These are phyloP conservation scores for Callosobruchus maculatus DNA, from an alignment of 2,888 invertebrate genomes.

Conservation along the genomic window DNA sequence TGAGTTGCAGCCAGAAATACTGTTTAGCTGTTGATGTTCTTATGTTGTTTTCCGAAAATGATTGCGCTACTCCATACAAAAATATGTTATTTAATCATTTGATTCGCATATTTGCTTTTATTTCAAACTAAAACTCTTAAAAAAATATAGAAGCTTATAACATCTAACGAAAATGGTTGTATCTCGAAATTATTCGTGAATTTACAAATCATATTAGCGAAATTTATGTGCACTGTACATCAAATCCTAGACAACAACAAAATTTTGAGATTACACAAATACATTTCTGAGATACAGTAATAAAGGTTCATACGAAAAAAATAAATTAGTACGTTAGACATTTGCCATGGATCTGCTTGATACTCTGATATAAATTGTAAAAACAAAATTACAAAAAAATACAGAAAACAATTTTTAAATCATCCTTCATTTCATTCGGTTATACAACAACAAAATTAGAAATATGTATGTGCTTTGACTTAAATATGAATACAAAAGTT, in stretches of 20 bases:
- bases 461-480: not conserved
- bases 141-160: not conserved
- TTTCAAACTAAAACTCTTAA: not conserved
- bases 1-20: too few species aligned
- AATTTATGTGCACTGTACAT: not conserved
- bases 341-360: not conserved
- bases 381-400: not conserved
- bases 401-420: not conserved
- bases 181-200: not conserved
- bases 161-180: not conserved
- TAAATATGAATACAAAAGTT: too few species aligned
- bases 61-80: too few species aligned
- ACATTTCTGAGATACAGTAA: not conserved
- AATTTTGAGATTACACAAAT: not conserved
- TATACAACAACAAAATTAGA: not conserved
- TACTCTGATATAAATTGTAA: not conserved
- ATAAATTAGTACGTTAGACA: not conserved
- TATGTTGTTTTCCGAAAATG: too few species aligned
- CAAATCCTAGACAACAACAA: not conserved
- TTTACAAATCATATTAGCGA: not conserved
- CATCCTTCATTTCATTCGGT: not conserved
- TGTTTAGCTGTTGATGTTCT: too few species aligned
- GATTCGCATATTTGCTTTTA: too few species aligned
- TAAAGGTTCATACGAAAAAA: not conserved
- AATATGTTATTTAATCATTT: too few species aligned